Percentiles rank a stretch among this genome's conserved stretches.
Evolutionary conservation across 2,888 invertebrate genomes (phyloP).

Genomic region (Meta bourneti): DNA sequence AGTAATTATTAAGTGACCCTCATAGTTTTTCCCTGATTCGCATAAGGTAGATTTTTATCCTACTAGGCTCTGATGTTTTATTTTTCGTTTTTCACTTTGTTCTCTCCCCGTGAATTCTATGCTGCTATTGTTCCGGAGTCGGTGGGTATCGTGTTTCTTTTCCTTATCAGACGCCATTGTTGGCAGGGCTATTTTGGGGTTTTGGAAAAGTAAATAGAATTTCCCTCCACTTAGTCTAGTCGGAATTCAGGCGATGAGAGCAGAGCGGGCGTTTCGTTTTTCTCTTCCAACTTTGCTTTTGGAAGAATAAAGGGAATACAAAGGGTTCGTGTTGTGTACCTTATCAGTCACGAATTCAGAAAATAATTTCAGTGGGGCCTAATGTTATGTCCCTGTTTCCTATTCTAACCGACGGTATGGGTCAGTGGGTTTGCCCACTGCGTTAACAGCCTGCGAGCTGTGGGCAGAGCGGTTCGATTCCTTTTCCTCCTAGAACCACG

Average conservation of each 20-base stretch:
- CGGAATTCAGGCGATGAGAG: slow-evolving; percentile 14
- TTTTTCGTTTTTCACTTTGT: slow-evolving; percentile 9
- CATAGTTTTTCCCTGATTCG: slow-evolving; percentile 3
- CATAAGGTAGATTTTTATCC: slow-evolving; percentile 43
- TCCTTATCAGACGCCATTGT: slow-evolving; percentile 46
- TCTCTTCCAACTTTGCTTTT: slow-evolving; percentile 5
- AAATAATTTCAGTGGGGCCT: no score
- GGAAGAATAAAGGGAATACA: neutral
- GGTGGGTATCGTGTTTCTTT: slow-evolving; percentile 15
- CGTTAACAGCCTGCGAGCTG: no score
- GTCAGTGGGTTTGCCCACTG: no score
- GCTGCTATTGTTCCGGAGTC: slow-evolving; percentile 42
- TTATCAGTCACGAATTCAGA: no score
- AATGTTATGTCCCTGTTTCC: no score
- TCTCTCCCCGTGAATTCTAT: slow-evolving; percentile 11
- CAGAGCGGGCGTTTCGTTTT: slow-evolving; percentile 13
- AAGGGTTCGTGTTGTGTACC: no score
- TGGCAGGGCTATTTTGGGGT: slow-evolving; percentile 21
- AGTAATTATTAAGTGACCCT: slow-evolving; percentile 52
- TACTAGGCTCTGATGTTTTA: neutral
- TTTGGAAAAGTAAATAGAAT: slow-evolving; percentile 24
- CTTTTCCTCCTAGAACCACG: no score
- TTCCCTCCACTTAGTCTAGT: slow-evolving; percentile 35
- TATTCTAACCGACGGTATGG: no score
- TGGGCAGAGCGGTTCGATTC: no score